Evolutionary conservation across 2,888 invertebrate genomes (phyloP), one percentile per base, ranked within the genome.

Genomic region (Hypselothyrea guttata): DNA sequence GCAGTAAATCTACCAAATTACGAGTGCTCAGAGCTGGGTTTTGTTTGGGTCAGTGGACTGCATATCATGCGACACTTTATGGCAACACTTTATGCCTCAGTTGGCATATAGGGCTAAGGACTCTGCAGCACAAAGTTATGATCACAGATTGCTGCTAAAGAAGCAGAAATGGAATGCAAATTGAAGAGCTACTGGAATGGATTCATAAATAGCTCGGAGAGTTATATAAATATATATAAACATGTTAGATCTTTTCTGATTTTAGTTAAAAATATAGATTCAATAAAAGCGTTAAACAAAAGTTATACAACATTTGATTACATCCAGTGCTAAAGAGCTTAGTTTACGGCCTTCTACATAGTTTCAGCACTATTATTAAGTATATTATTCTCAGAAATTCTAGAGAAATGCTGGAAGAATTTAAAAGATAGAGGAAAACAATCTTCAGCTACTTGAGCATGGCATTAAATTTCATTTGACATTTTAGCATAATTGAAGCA

Each of bases 391-490:
- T 22, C 3, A 5, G 22, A 22, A 22, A 22, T 22, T 4, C 22
- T 4, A 22, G 40, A 1, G 2, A 0, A 18, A 22, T 22, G 5
- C 22, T 22, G 22, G 22, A 22, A 22, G 5, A 22, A 4, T 22
- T 22, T 22, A 38, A 37, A 18, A 34, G 28, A 53, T 56, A 28
- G 30, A 40, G 13, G 31, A 56, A 70, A 72, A 62, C 62, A 72
- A 70, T 72, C 63, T 57, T n/a, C 63, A 66, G 75, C 65, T 72
- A 84, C 78, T 79, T 84, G 83, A 82, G 85, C 72, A 70, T 61
- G 59, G 79, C 84, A 86, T 87, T 79, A 86, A 88, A 88, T 86
- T 87, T 85, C 87, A 87, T 88, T 87, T 88, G 86, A 85, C 68
- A 84, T 82, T 86, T 87, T 85, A 83, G 85, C 85, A 81, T 81